A percentile compares a stretch with the other conserved stretches of the same genome.
Conservation (phyloP, 2,113 vertebrate species). For the Notothenia coriiceps region DNA sequence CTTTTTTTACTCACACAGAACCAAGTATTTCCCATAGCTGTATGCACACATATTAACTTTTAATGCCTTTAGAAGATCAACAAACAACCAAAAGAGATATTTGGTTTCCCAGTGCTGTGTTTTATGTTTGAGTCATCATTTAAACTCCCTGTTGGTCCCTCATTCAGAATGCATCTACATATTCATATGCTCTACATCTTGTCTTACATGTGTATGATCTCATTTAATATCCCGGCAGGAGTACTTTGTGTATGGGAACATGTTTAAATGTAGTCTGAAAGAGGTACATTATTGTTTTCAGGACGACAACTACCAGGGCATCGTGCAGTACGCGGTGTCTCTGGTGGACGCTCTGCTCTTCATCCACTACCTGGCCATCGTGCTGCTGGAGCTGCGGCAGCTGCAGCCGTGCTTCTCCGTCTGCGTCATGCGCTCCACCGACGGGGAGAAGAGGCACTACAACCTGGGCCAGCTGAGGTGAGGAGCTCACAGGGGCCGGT, state of each 20-base stretch:
- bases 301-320: slow-evolving; percentile 93
- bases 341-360: slow-evolving; percentile 93
- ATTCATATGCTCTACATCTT: slow-evolving; percentile 62
- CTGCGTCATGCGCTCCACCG: slow-evolving; percentile 91
- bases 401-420: slow-evolving; percentile 91
- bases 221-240: not conserved
- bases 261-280: too few species aligned
- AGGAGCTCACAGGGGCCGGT: slow-evolving; percentile 21
- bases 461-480: slow-evolving; percentile 95
- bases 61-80: slow-evolving; percentile 32
- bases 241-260: not conserved
- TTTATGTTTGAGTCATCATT: slow-evolving; percentile 47
- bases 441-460: slow-evolving; percentile 93
- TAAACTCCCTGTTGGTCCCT: slow-evolving; percentile 44
- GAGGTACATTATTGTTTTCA: slow-evolving; percentile 23
- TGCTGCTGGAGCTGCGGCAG: slow-evolving; percentile 95
- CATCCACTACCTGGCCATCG: slow-evolving; percentile 96
- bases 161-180: slow-evolving; percentile 39
- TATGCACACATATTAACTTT: slow-evolving; percentile 39
- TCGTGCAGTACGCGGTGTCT: slow-evolving; percentile 92
- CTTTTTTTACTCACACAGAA: not conserved
- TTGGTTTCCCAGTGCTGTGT: slow-evolving; percentile 16
- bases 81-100: slow-evolving; percentile 49
- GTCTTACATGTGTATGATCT: slow-evolving; percentile 30
- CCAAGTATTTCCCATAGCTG: not conserved